These are phyloP conservation scores for Scylla paramamosain DNA, from an alignment of 1,140 invertebrate genomes.

Conservation along the genomic window DNA sequence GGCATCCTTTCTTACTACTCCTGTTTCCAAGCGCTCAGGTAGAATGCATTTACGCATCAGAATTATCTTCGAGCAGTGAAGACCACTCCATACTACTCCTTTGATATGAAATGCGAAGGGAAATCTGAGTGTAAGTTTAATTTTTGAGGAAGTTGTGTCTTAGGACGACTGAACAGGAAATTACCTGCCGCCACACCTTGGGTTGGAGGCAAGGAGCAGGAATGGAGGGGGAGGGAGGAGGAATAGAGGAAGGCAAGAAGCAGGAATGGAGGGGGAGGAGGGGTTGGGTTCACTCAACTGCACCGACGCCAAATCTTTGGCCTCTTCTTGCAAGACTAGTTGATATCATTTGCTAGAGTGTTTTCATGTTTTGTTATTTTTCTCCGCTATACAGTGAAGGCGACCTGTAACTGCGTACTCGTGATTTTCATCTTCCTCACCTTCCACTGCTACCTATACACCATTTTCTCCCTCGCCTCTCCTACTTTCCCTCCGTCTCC, in stretches of 20 bases:
- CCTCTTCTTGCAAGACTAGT: neutral
- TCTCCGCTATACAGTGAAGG: neutral
- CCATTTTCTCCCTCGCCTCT: too few relatives aligned
- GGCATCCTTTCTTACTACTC: neutral
- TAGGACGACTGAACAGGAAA: neutral
- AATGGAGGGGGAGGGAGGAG: neutral
- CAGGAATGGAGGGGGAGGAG: neutral
- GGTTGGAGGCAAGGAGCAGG: neutral
- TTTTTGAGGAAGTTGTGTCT: neutral
- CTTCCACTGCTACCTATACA: neutral
- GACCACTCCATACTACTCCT: neutral
- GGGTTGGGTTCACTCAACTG: neutral
- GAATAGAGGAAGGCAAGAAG: too few relatives aligned
- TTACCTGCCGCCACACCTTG: constrained; percentile 6
- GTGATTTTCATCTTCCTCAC: neutral
- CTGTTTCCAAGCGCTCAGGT: neutral
- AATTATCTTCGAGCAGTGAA: neutral
- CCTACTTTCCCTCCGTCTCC: too few relatives aligned
- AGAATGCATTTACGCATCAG: neutral
- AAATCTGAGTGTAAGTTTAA: neutral
- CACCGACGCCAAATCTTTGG: neutral
- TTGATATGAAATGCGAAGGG: neutral
- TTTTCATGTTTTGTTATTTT: neutral
- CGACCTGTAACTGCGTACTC: neutral
- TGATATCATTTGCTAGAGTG: neutral